phyloP scores from a whole-genome alignment of 2,888 invertebrate species.

The Ganaspis brasiliensis region DNA sequence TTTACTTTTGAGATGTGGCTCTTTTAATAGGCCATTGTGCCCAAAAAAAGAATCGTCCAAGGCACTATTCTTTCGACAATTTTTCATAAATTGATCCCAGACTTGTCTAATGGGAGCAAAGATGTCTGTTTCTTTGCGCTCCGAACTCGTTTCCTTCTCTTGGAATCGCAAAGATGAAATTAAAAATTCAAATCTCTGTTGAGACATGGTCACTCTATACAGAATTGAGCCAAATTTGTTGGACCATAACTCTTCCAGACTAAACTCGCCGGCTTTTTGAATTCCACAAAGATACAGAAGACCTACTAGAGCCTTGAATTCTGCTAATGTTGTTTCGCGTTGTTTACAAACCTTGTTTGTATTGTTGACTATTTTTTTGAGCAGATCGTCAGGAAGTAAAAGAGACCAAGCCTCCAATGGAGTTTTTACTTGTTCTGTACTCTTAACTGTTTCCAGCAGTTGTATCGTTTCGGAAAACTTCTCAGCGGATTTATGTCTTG shows the following conservation, averaged over 20 bases:
- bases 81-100: slow-evolving; percentile 44
- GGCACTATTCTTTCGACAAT: slow-evolving; percentile 41
- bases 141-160: slow-evolving; percentile 36
- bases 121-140: slow-evolving; percentile 12
- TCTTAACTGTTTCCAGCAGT: no score
- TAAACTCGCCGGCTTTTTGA: slow-evolving; percentile 37
- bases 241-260: slow-evolving; percentile 49
- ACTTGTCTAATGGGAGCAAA: slow-evolving; percentile 51
- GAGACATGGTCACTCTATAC: slow-evolving; percentile 25
- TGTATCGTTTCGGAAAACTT: no score
- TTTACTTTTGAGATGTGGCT: no score
- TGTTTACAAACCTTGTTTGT: no score
- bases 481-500: no score
- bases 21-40: no score
- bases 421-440: no score
- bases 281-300: slow-evolving; percentile 49
- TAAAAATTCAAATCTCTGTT: slow-evolving; percentile 38
- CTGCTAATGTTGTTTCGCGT: background rate
- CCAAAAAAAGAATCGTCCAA: slow-evolving; percentile 18
- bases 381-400: no score
- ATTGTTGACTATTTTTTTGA: no score
- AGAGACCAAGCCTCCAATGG: no score
- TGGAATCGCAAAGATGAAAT: slow-evolving; percentile 28
- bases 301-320: slow-evolving; percentile 51
- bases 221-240: slow-evolving; percentile 22